Percentiles rank a stretch among this genome's conserved stretches.
Conservation (phyloP, 2,888 invertebrate genomes). For the Steinernema scapterisci region DNA sequence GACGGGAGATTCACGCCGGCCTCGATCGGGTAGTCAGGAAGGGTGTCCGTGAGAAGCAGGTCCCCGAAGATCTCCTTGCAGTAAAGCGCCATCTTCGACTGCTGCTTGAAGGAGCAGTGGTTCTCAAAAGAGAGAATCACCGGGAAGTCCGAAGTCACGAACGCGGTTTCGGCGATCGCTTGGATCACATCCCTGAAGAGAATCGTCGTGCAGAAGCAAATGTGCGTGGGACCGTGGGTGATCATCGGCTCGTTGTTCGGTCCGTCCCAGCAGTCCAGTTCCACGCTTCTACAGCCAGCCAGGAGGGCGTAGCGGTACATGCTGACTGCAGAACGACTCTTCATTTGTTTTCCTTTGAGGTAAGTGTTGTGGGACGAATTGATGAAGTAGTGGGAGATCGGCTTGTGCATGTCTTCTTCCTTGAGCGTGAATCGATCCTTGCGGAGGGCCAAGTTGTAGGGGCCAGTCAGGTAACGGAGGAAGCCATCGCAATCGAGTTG, state of each 20-base stretch:
- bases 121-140: slow-evolving; percentile 97
- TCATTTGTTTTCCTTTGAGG: slow-evolving; percentile 75
- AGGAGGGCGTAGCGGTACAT: slow-evolving; percentile 95
- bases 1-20: slow-evolving; percentile 49
- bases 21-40: slow-evolving; percentile 78
- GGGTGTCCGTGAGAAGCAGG: slow-evolving; percentile 82
- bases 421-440: slow-evolving; percentile 85
- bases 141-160: slow-evolving; percentile 94
- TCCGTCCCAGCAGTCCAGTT: slow-evolving; percentile 99
- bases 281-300: slow-evolving; percentile 95
- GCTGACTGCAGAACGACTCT: slow-evolving; percentile 91
- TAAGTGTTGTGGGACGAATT: slow-evolving; percentile 64
- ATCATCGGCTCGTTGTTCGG: slow-evolving; percentile 88
- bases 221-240: slow-evolving; percentile 82
- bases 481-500: slow-evolving; percentile 86
- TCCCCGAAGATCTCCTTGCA: slow-evolving; percentile 96
- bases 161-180: slow-evolving; percentile 94
- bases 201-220: slow-evolving; percentile 54
- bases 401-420: slow-evolving; percentile 54
- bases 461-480: slow-evolving; percentile 96
- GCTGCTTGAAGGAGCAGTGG: slow-evolving; percentile 79
- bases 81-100: slow-evolving; percentile 95
- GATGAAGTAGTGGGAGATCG: slow-evolving; percentile 62
- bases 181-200: slow-evolving; percentile 81
- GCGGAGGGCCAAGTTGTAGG: slow-evolving; percentile 86